Percentiles rank a stretch among this genome's conserved stretches.
phyloP scores from a whole-genome alignment of 1,140 invertebrate species.

The Drosophila murphyi region DNA sequence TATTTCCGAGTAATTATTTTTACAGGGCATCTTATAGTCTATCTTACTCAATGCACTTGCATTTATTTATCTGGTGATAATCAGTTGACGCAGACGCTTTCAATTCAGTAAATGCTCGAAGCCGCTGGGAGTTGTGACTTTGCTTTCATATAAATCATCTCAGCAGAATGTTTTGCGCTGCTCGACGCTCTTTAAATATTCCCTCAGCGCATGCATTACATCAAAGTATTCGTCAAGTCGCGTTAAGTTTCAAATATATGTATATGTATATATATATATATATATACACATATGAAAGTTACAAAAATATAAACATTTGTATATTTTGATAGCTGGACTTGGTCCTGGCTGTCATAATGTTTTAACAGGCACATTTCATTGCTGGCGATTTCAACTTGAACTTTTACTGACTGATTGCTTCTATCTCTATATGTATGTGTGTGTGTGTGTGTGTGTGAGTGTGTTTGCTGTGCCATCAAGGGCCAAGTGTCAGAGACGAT shows the following conservation, averaged over 20 bases:
- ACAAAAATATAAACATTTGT: background rate
- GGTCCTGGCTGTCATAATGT: constrained; percentile 65
- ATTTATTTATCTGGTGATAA: constrained; percentile 27
- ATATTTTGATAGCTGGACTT: constrained; percentile 24
- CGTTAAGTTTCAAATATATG: constrained; percentile 18
- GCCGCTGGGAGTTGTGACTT: constrained; percentile 53
- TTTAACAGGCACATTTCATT: constrained; percentile 70
- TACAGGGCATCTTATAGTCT: constrained; percentile 1
- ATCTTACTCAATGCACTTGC: too few species aligned
- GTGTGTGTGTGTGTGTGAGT: background rate
- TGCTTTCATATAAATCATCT: constrained; percentile 68
- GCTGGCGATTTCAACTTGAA: constrained; percentile 42
- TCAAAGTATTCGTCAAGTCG: constrained; percentile 14
- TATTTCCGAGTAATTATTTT: background rate
- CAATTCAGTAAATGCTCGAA: constrained; percentile 37
- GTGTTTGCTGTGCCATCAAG: constrained; percentile 28
- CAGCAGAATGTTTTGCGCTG: constrained; percentile 32
- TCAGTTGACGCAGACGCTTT: constrained; percentile 38
- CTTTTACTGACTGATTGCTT: constrained; percentile 54
- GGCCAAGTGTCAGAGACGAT: constrained; percentile 36
- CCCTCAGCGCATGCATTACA: constrained; percentile 45
- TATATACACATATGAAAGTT: constrained; percentile 28
- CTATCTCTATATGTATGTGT: constrained; percentile 1
- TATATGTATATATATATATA: constrained; percentile 29
- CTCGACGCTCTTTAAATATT: constrained; percentile 59